Conservation (phyloP, 2,113 vertebrate species). For the Pterocles burchelli region DNA sequence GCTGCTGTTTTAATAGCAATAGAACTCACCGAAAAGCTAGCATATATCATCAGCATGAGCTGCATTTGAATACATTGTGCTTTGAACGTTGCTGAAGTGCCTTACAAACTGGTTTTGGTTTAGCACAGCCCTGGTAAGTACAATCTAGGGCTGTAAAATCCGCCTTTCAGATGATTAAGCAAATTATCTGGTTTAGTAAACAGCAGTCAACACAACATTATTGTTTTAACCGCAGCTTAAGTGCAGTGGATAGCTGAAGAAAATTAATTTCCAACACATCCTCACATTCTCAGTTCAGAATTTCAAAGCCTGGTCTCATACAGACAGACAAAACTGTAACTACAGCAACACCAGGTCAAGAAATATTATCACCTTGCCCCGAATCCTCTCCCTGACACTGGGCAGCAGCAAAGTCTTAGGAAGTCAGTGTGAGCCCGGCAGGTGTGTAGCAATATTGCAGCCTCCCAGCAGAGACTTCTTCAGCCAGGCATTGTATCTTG, state of each 20-base stretch:
- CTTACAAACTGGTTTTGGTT: not conserved
- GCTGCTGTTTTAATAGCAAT: not conserved
- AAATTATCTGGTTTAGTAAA: conserved; percentile 13
- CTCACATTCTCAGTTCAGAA: not conserved
- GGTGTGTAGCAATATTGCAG: not conserved
- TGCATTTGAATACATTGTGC: not conserved
- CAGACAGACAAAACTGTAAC: not conserved
- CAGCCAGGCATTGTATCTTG: not conserved
- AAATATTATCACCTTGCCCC: not conserved
- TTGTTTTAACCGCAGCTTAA: not conserved
- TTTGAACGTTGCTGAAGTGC: not conserved
- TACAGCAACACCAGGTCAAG: not conserved
- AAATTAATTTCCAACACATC: not conserved
- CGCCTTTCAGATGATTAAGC: not conserved
- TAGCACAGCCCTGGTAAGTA: not conserved
- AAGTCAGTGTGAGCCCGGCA: not conserved
- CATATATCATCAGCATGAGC: not conserved
- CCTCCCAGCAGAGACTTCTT: not conserved
- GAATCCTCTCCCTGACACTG: accelerated
- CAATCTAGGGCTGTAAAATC: not conserved
- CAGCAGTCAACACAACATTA: not conserved
- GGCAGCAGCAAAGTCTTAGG: not conserved
- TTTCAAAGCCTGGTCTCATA: not conserved
- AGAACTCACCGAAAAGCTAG: not conserved
- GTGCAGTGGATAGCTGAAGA: not conserved